Conservation (phyloP, 64 coral and sea anemone genomes). For the Orbicella faveolata region DNA sequence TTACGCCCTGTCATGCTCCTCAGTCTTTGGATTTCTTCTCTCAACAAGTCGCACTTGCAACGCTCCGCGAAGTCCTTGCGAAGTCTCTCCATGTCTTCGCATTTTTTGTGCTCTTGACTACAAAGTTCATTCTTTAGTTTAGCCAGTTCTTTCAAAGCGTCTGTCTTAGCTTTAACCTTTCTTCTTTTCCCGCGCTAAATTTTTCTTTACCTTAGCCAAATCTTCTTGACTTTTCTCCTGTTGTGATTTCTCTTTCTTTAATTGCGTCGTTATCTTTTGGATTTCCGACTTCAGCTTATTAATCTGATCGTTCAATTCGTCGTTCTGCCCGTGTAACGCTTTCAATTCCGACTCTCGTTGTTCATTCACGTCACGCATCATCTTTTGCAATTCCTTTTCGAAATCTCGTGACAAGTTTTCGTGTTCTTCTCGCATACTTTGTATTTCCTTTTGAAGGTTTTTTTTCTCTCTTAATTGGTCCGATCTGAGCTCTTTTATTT, state of each 20-base stretch:
- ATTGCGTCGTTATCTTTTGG: slow-evolving; percentile 25
- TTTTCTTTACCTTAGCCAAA: slow-evolving; percentile 47
- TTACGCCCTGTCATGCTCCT: slow-evolving; percentile 72
- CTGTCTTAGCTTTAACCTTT: slow-evolving; percentile 54
- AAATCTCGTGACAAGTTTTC: background rate
- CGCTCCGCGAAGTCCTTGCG: slow-evolving; percentile 18
- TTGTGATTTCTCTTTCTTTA: slow-evolving; percentile 43
- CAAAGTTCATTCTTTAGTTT: slow-evolving; percentile 40
- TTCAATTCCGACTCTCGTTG: slow-evolving; percentile 21
- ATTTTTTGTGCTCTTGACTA: slow-evolving; percentile 21
- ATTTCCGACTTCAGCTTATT: slow-evolving; percentile 44
- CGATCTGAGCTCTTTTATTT: slow-evolving; percentile 5
- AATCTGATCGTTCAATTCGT: slow-evolving; percentile 7
- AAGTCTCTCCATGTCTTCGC: slow-evolving; percentile 49
- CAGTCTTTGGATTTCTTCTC: slow-evolving; percentile 62
- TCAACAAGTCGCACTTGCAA: slow-evolving; percentile 23
- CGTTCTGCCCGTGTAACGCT: background rate
- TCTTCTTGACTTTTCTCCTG: slow-evolving; percentile 54
- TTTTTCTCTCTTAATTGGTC: slow-evolving; percentile 30
- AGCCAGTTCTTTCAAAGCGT: slow-evolving; percentile 31
- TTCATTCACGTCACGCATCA: slow-evolving; percentile 8
- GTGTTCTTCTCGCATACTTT: slow-evolving; percentile 19
- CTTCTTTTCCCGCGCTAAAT: slow-evolving; percentile 17
- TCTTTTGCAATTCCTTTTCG: slow-evolving; percentile 27
- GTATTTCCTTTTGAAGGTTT: slow-evolving; percentile 3